Conservation (phyloP, 2,113 vertebrate species). For the Oncorhynchus gorbuscha region DNA sequence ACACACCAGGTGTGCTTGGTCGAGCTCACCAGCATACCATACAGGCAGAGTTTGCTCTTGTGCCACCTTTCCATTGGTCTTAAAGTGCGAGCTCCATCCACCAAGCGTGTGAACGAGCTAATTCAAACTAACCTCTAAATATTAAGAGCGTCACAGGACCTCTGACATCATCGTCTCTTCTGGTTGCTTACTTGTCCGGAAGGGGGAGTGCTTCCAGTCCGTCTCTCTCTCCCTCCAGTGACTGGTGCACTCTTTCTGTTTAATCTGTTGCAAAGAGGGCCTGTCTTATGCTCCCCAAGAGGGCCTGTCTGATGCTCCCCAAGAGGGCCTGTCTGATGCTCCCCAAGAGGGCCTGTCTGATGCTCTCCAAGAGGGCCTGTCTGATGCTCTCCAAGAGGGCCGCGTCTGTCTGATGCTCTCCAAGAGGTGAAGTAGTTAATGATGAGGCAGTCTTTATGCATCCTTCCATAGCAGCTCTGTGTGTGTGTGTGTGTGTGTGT, state of each 20-base stretch:
- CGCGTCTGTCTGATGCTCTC: constrained; percentile 1
- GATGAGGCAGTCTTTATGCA: constrained; percentile 69
- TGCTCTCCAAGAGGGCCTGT: neutral
- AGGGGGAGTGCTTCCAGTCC: neutral
- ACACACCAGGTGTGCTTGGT: neutral
- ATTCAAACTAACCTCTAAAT: neutral
- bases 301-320: constrained; percentile 3
- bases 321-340: neutral
- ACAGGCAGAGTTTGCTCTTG: no score
- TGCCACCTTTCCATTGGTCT: no score
- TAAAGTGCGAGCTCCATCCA: no score
- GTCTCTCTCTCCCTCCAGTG: neutral
- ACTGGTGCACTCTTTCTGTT: neutral
- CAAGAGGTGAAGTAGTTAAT: constrained; percentile 10
- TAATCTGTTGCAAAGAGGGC: neutral
- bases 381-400: neutral
- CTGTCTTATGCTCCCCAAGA: neutral
- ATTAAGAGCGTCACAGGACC: neutral
- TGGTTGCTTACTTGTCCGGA: neutral
- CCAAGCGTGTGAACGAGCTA: no score
- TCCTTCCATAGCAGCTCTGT: constrained; percentile 58
- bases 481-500: neutral
- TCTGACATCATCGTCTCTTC: neutral
- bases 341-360: neutral
- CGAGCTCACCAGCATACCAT: no score